Evolutionary conservation across 2,797 vertebrate genomes (phyloP), one percentile per base, ranked within the genome.

Genomic region (Rhinogobio ventralis): DNA sequence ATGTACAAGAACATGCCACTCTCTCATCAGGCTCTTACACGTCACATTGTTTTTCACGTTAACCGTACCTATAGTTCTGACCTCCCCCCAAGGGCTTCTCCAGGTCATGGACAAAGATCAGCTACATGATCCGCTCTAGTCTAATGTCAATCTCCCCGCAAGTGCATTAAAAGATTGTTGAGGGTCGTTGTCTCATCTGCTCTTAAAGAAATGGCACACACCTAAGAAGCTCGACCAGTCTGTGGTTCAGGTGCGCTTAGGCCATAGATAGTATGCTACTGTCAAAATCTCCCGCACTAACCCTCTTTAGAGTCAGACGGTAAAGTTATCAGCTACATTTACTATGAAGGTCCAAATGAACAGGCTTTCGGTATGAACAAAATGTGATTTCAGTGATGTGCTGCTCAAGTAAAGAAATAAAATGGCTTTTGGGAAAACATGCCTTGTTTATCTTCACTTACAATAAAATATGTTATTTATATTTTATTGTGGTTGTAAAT

Each of bases 151-250:
- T 88, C 86, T 82, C 87, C 75, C 85, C 83, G 68, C 88, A 91
- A 92, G 89, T 92, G 89, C 87, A 92, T 93, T 91, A 93, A 91
- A 89, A 93, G 90, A 92, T 91, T 91, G 88, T 33, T 30, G 79
- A 86, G 82, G 87, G 85, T 79, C 84, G 51, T 69, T 53, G 53
- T 76, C 79, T 78, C 85, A 53, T 57, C 79, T 81, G 62, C 19
- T 79, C 76, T 71, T 55, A 82, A 86, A 92, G 86, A 87, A 88
- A 75, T 60, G 49, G 49, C 71, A 77, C 60, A 64, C 45, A 42
- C 81, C 11, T 71, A 69, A 79, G 83, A 51, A 51, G 69, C 86
- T 84, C 57, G 30, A 42, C 23, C 73, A 19, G 76, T 23, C 42
- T 78, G 74, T 45, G 72, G 68, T 57, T 30, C 74, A 77, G 36